A percentile compares a stretch with the other conserved stretches of the same genome.
Conservation (phyloP, 2,888 invertebrate species). For the Trissolcus brochymenae region DNA sequence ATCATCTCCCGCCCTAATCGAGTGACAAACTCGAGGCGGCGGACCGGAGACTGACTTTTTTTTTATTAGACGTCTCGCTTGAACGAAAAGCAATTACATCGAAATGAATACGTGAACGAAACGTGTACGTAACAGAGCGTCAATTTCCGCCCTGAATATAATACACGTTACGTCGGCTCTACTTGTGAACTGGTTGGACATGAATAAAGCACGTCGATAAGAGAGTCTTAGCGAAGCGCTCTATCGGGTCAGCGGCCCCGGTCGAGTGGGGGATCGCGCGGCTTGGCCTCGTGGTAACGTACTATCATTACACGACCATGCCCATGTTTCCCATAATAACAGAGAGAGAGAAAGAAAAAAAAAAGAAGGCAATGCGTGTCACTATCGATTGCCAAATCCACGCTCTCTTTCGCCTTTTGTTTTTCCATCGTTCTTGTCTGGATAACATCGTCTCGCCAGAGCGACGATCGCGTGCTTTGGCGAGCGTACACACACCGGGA, state of each 20-base stretch:
- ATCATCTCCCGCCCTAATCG: conserved; percentile 16
- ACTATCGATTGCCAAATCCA: neutral
- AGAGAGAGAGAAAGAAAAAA: neutral
- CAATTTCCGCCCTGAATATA: conserved; percentile 49
- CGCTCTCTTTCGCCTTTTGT: neutral
- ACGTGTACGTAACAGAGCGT: conserved; percentile 45
- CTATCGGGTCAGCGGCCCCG: conserved; percentile 39
- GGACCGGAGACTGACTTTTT: conserved; percentile 18
- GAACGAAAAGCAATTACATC: conserved; percentile 28
- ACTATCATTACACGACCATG: conserved; percentile 37
- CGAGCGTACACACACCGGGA: conserved; percentile 3
- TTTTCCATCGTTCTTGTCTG: conserved; percentile 13
- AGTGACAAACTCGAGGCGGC: conserved; percentile 18
- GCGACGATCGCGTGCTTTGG: conserved; percentile 28
- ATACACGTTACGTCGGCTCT: conserved; percentile 37
- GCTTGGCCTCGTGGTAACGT: conserved; percentile 1
- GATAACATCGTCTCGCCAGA: conserved; percentile 30
- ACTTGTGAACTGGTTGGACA: conserved; percentile 40
- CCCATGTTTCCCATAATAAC: conserved; percentile 16
- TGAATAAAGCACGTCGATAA: conserved; percentile 47
- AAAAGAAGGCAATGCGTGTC: neutral
- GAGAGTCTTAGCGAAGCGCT: conserved; percentile 37
- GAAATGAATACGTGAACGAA: conserved; percentile 40
- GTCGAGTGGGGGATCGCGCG: conserved; percentile 26
- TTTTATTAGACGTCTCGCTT: conserved; percentile 9